A percentile compares a stretch with the other conserved stretches of the same genome.
Evolutionary conservation across 2,888 invertebrate species (phyloP).

Genomic region (Hypercompe scribonia): DNA sequence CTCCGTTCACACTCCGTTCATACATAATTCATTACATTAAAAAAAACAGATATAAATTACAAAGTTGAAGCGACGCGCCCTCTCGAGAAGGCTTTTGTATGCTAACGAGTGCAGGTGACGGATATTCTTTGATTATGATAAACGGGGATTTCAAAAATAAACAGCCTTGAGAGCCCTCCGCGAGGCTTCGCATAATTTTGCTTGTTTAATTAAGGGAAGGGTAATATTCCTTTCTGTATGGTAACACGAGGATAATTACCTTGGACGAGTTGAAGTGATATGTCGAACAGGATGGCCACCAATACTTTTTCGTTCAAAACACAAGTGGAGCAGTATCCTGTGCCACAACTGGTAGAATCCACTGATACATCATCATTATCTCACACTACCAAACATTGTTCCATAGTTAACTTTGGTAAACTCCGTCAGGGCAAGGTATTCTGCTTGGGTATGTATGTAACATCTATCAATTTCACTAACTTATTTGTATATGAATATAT

Average conservation of each 20-base stretch:
- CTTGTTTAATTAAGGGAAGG: not conserved
- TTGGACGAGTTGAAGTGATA: too few relatives aligned
- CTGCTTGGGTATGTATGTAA: too few relatives aligned
- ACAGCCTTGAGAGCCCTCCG: slow-evolving; percentile 9
- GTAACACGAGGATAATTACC: not conserved
- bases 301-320: too few relatives aligned
- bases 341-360: too few relatives aligned
- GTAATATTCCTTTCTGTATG: not conserved
- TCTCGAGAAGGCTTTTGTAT: slow-evolving; percentile 34
- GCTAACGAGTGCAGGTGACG: slow-evolving; percentile 29
- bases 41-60: slow-evolving; percentile 29
- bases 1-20: slow-evolving; percentile 2
- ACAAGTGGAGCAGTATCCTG: too few relatives aligned
- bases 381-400: too few relatives aligned
- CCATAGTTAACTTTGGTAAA: too few relatives aligned
- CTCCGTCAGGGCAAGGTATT: too few relatives aligned
- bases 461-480: too few relatives aligned
- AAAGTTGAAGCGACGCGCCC: slow-evolving; percentile 7
- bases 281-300: too few relatives aligned
- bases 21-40: slow-evolving; percentile 37
- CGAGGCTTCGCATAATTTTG: slow-evolving; percentile 9
- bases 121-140: slow-evolving; percentile 37
- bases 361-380: too few relatives aligned
- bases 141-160: slow-evolving; percentile 16
- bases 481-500: too few relatives aligned